Conservation (phyloP, 2,113 vertebrate species). For the Canis aureus region DNA sequence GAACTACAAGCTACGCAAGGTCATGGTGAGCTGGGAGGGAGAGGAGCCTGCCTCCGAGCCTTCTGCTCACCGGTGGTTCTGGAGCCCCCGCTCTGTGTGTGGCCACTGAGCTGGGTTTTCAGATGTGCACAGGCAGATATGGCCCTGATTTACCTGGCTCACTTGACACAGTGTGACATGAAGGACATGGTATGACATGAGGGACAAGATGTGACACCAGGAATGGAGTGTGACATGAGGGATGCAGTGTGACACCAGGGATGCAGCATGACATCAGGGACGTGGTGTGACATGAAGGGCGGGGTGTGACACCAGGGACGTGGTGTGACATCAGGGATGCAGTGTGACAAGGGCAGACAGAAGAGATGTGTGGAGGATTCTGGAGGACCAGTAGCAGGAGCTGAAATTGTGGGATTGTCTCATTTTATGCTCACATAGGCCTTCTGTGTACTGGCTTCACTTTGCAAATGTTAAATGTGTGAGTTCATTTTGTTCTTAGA, state of each 20-base stretch:
- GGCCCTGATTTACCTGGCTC: background rate
- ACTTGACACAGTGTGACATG: background rate
- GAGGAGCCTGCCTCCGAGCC: fast-evolving
- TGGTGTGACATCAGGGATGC: background rate
- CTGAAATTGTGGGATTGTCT: fast-evolving
- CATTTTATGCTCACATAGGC: fast-evolving
- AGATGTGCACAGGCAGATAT: fast-evolving
- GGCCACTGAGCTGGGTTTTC: background rate
- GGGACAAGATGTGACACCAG: no score
- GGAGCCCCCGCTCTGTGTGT: background rate
- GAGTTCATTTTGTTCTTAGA: background rate
- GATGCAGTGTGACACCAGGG: background rate
- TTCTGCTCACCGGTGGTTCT: fast-evolving
- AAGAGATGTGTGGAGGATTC: no score
- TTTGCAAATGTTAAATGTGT: background rate
- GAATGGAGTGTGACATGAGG: background rate
- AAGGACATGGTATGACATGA: no score
- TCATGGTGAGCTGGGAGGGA: slow-evolving; percentile 91
- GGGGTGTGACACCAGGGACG: background rate
- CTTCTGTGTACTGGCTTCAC: fast-evolving
- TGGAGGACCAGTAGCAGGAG: background rate
- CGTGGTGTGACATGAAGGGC: no score
- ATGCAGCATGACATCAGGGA: no score
- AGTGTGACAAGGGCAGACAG: background rate
- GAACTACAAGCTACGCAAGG: slow-evolving; percentile 97